Evolutionary conservation across 2,113 vertebrate genomes (phyloP).

Genomic region (Leptosomus discolor): DNA sequence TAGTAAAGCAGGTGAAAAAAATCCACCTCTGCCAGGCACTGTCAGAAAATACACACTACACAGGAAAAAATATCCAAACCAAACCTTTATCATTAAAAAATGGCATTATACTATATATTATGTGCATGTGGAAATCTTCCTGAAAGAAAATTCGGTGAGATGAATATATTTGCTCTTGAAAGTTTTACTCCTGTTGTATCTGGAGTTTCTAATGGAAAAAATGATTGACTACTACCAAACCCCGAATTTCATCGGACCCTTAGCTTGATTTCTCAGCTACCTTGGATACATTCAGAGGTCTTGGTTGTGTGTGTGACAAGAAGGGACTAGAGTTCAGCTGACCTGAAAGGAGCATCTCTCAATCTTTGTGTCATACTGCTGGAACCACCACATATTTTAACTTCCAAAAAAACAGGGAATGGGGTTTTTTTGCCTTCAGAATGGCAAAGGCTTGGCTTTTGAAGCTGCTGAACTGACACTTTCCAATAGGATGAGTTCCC

Average conservation of each 20-base stretch:
- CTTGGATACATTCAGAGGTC: background rate
- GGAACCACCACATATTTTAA: background rate
- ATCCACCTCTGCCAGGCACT: background rate
- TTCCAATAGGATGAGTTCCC: background rate
- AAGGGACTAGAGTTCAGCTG: background rate
- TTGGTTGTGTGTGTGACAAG: background rate
- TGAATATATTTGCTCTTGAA: background rate
- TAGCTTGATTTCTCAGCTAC: background rate
- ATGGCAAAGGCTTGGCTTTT: background rate
- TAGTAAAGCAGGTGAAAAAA: background rate
- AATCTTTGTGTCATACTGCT: background rate
- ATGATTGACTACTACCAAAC: background rate
- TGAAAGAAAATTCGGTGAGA: background rate
- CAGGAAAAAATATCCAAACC: background rate
- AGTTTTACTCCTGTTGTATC: background rate
- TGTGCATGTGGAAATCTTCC: background rate
- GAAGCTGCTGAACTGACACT: background rate
- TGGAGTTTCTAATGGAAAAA: background rate
- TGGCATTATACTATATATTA: background rate
- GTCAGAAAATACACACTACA: background rate
- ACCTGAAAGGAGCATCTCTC: background rate
- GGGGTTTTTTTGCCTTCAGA: background rate
- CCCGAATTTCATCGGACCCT: background rate
- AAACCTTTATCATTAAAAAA: background rate
- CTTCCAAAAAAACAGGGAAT: background rate